phyloP scores from a whole-genome alignment of 2,113 vertebrate genomes.

The Poicephalus meyeri region DNA sequence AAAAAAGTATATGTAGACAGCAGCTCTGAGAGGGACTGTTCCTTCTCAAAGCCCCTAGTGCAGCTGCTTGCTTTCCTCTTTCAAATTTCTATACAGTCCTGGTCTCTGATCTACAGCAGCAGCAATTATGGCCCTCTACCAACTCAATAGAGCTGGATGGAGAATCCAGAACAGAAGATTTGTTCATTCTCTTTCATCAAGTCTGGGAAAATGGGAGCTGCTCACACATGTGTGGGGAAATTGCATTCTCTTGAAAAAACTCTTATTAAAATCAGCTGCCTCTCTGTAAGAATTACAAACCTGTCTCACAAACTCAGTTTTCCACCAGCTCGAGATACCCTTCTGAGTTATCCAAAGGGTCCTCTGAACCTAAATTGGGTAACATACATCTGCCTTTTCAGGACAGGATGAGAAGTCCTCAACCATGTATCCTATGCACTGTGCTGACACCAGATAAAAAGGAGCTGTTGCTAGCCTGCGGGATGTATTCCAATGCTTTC shows the following conservation, averaged over 20 bases:
- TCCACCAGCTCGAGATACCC: background rate
- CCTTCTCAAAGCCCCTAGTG: background rate
- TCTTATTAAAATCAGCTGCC: background rate
- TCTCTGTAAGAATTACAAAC: background rate
- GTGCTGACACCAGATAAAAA: background rate
- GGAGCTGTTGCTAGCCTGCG: background rate
- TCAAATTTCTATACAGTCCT: background rate
- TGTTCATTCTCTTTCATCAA: background rate
- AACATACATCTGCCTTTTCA: background rate
- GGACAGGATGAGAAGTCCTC: background rate
- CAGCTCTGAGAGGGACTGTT: background rate
- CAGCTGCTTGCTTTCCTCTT: background rate
- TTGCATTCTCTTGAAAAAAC: background rate
- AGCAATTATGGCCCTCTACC: background rate
- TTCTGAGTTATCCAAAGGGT: background rate
- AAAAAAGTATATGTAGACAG: background rate
- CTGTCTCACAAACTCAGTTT: background rate
- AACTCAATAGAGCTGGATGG: background rate
- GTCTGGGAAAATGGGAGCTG: background rate
- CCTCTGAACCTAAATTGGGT: background rate
- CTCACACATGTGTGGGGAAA: fast-evolving
- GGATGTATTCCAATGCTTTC: background rate
- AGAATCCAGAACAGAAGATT: background rate
- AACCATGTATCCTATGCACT: background rate
- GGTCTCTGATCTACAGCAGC: background rate